Percentiles rank a stretch among this genome's conserved stretches.
Evolutionary conservation across 2,113 vertebrate genomes (phyloP).

Genomic region (Seriola dumerili): DNA sequence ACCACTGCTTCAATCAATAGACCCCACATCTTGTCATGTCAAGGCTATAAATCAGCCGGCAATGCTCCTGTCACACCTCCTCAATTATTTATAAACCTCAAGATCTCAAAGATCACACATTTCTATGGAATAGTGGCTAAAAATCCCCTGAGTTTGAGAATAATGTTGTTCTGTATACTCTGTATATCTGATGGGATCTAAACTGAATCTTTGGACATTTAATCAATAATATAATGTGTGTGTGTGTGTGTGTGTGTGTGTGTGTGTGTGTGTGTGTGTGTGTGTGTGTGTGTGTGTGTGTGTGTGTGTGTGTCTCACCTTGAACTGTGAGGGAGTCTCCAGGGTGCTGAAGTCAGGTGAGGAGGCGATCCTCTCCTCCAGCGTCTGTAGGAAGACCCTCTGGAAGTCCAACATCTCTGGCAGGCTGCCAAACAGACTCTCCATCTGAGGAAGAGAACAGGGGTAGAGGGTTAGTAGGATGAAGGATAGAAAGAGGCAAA

Average conservation of each 20-base stretch:
- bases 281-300: not conserved
- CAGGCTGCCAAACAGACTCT: constrained; percentile 97
- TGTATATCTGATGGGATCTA: not conserved
- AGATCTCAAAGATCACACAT: constrained; percentile 29
- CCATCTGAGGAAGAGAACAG: constrained; percentile 86
- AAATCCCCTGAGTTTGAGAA: constrained; percentile 13
- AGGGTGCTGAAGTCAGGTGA: constrained; percentile 92
- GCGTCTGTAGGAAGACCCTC: constrained; percentile 95
- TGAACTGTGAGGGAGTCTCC: constrained; percentile 94
- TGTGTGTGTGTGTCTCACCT: constrained; percentile 78
- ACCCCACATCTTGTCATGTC: constrained; percentile 58
- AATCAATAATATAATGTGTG: constrained; percentile 22
- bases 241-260: not conserved
- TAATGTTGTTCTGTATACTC: not conserved
- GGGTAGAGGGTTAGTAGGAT: too few species aligned
- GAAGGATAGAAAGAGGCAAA: not conserved
- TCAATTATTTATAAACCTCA: constrained; percentile 60
- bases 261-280: too few species aligned
- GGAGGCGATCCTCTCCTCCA: constrained; percentile 93
- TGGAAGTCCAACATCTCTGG: constrained; percentile 99
- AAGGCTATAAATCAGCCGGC: constrained; percentile 55
- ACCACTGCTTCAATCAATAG: constrained; percentile 63
- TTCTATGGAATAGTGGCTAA: constrained; percentile 2
- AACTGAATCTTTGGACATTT: constrained; percentile 7
- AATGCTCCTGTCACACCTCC: constrained; percentile 36